Base-by-base conservation (phyloP, 2,797 vertebrate genomes). In the Alosa sapidissima region DNA sequence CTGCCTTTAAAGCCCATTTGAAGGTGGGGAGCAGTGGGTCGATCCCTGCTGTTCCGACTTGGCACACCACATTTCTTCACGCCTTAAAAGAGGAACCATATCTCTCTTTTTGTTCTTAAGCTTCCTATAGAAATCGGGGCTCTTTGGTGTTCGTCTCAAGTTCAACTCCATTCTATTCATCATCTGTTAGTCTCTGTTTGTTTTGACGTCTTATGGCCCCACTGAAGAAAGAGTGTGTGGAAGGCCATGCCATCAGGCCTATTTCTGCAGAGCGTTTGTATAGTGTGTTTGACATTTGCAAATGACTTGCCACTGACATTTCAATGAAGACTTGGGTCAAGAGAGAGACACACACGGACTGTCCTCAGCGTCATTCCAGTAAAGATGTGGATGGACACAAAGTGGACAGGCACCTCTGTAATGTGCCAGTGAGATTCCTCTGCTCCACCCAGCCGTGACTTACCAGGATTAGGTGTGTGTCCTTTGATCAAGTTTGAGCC, bases 1-100 rank as follows among this genome's bases (percentile, higher is more conserved):
- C 19, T 55, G 51, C n/a, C 72, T 78, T 84, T 28, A 62, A 62
- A 60, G 51, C 21, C 52, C 49, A 75, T 84, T 84, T 81, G 52
- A 47, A 60, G 72, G 54, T 16, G 49, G 83, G 65, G 11, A 5
- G 21, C 33, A 5, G 65, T 6, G 65, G 28, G 33, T 1, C 3
- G 62, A 36, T 68, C 72, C 36, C 41, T 7, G 52, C 45, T 13
- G 24, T 41, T 45, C 10, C 24, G 21, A 19, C 36, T 47, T 47
- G 72, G 72, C 72, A 47, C 7, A 14, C 72, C 72, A 47, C 72
- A 21, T 78, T 47, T 47, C 81, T 84, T 84, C 55, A 28, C 54
- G 41, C 51, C n/a, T 48, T 58, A 84, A 45, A 4, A 78, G 51
- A 47, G 7, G 41, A 78, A 14, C 36, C 72, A 36, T 33, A 36